phyloP scores from a whole-genome alignment of 2,797 vertebrate species.

The Valencia hispanica region DNA sequence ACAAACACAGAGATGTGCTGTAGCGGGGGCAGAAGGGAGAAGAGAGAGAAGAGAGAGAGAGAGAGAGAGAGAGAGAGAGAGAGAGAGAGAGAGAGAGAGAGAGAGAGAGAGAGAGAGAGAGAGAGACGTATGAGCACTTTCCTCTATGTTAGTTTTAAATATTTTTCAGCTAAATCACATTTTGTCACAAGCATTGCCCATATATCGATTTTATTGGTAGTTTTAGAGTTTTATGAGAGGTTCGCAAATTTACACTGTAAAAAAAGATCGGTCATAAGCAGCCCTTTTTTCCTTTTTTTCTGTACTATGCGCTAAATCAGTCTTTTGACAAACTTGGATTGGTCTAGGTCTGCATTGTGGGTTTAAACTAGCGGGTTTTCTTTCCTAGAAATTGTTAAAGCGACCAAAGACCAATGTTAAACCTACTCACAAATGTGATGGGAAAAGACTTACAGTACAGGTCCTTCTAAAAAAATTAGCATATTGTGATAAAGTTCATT shows the following conservation, averaged over 20 bases:
- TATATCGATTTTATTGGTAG: not conserved
- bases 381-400: not conserved
- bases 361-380: not conserved
- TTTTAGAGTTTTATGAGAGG: not conserved
- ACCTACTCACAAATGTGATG: not conserved
- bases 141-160: not conserved
- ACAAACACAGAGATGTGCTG: conserved; percentile 57
- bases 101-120: not conserved
- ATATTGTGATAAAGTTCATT: no score
- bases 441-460: no score
- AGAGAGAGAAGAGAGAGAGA: conserved; percentile 27
- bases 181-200: no score
- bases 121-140: not conserved
- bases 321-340: not conserved
- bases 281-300: not conserved
- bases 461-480: no score
- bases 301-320: not conserved
- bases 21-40: conserved; percentile 37
- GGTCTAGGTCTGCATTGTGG: not conserved
- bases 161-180: not conserved
- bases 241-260: not conserved
- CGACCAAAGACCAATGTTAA: not conserved
- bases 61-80: conserved; percentile 22
- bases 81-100: not conserved
- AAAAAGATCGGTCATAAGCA: not conserved